Evolutionary conservation across 1,140 invertebrate genomes (phyloP).

Genomic region (Megathymus violae): DNA sequence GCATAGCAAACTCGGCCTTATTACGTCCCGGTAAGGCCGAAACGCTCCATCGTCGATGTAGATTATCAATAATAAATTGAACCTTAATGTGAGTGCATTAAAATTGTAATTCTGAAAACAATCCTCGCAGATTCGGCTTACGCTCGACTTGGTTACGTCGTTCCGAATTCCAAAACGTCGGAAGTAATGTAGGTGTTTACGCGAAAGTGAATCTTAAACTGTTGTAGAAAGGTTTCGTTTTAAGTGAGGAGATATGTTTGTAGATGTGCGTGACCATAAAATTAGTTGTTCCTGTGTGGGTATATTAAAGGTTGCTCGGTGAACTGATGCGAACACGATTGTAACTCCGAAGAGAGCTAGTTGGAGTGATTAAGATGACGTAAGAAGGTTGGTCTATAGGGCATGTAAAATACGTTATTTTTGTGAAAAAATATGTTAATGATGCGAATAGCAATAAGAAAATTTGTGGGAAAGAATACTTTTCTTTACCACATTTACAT

Average conservation of each 20-base stretch:
- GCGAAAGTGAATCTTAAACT: constrained; percentile 35
- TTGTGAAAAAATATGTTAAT: too few relatives aligned
- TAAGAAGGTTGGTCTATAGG: too few relatives aligned
- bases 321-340: constrained; percentile 43
- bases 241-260: constrained; percentile 5
- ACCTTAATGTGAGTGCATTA: constrained; percentile 18
- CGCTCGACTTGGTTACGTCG: constrained; percentile 12
- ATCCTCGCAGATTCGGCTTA: constrained; percentile 21
- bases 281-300: constrained; percentile 62
- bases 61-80: constrained; percentile 26
- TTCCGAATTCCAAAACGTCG: constrained; percentile 23
- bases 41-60: neutral
- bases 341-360: constrained; percentile 49
- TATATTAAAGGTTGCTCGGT: constrained; percentile 65
- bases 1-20: neutral
- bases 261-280: constrained; percentile 59
- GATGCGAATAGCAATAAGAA: too few relatives aligned
- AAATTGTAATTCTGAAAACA: constrained; percentile 26
- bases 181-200: constrained; percentile 5
- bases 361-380: constrained; percentile 19
- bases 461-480: too few relatives aligned
- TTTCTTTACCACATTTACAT: too few relatives aligned
- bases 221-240: constrained; percentile 33
- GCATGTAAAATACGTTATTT: too few relatives aligned
- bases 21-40: neutral